Evolutionary conservation across 2,888 invertebrate genomes (phyloP).

Genomic region (Noctua janthina): DNA sequence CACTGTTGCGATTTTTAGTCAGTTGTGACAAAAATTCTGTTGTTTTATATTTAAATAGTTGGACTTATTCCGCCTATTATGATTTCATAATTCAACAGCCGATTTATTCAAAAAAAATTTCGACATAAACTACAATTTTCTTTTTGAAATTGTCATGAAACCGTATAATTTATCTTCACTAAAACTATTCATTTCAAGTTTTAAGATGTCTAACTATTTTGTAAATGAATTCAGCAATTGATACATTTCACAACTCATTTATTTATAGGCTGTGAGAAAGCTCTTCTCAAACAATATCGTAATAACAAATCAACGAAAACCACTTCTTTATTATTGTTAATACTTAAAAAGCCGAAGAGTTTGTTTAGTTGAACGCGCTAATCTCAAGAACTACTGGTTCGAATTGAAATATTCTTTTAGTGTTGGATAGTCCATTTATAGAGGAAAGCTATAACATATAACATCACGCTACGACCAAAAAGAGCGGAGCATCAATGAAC

Average conservation of each 20-base stretch:
- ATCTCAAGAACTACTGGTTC: too few relatives aligned
- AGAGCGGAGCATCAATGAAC: too few relatives aligned
- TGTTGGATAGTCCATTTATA: too few relatives aligned
- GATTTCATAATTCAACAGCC: background rate
- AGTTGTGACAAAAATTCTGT: background rate
- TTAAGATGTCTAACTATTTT: background rate
- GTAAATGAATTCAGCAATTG: background rate
- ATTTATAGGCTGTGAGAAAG: background rate
- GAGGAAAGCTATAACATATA: too few relatives aligned
- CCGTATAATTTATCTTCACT: background rate
- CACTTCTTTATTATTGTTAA: background rate
- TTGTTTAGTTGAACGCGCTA: too few relatives aligned
- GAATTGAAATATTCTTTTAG: too few relatives aligned
- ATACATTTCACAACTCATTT: too few relatives aligned
- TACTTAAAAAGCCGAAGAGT: too few relatives aligned
- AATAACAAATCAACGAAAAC: background rate
- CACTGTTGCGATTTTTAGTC: conserved; percentile 23
- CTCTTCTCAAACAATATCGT: background rate
- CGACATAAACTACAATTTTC: too few relatives aligned
- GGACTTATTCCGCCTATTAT: background rate
- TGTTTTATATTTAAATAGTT: background rate
- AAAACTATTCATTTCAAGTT: background rate
- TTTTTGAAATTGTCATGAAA: background rate
- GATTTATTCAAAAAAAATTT: background rate
- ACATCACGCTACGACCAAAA: too few relatives aligned